Conservation (phyloP, 1,140 invertebrate species). For the Drosophila fuyamai region DNA sequence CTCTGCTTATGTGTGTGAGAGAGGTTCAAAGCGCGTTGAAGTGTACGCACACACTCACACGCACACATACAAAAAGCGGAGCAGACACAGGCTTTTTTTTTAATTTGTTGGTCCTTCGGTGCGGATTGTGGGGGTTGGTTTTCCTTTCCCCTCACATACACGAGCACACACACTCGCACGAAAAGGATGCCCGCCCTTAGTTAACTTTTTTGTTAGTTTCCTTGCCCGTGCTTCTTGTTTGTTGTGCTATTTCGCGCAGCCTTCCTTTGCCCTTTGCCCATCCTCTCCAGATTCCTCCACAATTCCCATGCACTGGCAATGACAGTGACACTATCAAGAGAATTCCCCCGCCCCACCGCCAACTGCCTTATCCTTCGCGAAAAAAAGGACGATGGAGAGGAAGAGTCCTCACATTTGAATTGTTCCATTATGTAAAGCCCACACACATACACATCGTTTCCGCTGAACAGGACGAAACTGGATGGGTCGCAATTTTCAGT, state of each 20-base stretch:
- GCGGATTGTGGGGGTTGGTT: constrained; percentile 59
- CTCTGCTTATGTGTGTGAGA: constrained; percentile 16
- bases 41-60: constrained; percentile 53
- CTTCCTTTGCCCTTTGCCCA: constrained; percentile 18
- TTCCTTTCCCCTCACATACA: constrained; percentile 12
- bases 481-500: constrained; percentile 41
- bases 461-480: constrained; percentile 1
- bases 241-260: constrained; percentile 72
- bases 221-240: constrained; percentile 63
- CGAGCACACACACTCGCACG: neutral
- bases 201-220: constrained; percentile 80
- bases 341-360: constrained; percentile 3
- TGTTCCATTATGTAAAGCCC: constrained; percentile 64
- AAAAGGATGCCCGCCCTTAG: constrained; percentile 57
- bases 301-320: constrained; percentile 67
- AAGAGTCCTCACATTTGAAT: constrained; percentile 26
- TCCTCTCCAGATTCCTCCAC: constrained; percentile 22
- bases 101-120: constrained; percentile 52
- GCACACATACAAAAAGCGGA: neutral
- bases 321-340: constrained; percentile 78
- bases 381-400: constrained; percentile 9
- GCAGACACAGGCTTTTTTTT: constrained; percentile 45
- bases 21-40: constrained; percentile 59
- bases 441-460: constrained; percentile 44
- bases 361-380: constrained; percentile 13